Percentiles rank a stretch among this genome's conserved stretches.
phyloP scores from a whole-genome alignment of 2,888 invertebrate species.

The Gymnoscelis rufifasciata region DNA sequence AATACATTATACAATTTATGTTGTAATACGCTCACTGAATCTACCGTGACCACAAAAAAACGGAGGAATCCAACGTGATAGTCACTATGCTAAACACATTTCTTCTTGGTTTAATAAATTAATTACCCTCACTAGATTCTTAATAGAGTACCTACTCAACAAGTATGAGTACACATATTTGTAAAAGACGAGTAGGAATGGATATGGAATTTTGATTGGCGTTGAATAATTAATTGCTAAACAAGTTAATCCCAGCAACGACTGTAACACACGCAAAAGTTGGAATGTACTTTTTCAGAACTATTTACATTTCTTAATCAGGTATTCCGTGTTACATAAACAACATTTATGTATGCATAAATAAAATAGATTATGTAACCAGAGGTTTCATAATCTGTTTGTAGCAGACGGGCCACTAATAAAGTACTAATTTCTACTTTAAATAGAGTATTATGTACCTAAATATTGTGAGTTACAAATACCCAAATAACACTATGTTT shows the following conservation, averaged over 20 bases:
- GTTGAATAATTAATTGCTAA: background rate
- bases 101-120: no score
- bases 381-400: background rate
- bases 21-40: no score
- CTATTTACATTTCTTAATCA: background rate
- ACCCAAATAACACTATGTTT: no score
- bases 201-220: background rate
- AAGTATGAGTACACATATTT: no score
- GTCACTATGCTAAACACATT: no score
- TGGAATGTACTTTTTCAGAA: conserved; percentile 2
- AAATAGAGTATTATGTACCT: no score
- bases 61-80: no score
- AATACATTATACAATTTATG: no score
- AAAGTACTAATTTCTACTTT: background rate
- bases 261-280: background rate
- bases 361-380: background rate
- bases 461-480: no score
- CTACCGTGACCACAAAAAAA: no score
- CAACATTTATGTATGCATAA: background rate
- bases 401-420: background rate
- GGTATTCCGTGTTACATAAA: background rate
- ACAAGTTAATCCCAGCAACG: background rate
- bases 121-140: no score
- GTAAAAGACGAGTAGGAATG: background rate
- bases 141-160: no score